phyloP scores from a whole-genome alignment of 2,888 invertebrate genomes.

The Venusia cambrica region DNA sequence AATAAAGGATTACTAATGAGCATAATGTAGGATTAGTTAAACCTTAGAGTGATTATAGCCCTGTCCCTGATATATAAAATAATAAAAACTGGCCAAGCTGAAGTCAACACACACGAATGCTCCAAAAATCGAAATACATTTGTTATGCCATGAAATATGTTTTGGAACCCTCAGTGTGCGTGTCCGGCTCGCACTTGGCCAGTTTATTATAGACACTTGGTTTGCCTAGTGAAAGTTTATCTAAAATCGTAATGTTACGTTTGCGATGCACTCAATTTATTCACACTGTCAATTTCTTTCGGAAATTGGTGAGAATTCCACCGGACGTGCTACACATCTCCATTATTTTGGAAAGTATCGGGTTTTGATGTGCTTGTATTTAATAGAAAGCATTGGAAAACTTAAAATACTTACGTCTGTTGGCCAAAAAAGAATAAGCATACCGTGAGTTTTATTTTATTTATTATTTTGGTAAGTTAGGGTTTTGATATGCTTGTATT shows the following conservation, averaged over 20 bases:
- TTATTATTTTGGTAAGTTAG: conserved; percentile 11
- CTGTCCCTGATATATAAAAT: too few relatives aligned
- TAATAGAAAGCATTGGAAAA: conserved; percentile 12
- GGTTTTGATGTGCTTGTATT: conserved; percentile 6
- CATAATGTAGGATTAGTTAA: too few relatives aligned
- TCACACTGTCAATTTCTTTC: conserved; percentile 1
- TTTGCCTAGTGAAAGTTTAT: conserved; percentile 9
- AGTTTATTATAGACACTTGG: conserved; percentile 1
- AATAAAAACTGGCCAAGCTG: too few relatives aligned
- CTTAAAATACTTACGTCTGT: conserved; percentile 3
- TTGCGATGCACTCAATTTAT: conserved; percentile 4
- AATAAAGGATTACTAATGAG: too few relatives aligned
- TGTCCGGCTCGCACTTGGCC: too few relatives aligned
- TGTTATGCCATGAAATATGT: too few relatives aligned
- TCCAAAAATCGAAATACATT: too few relatives aligned
- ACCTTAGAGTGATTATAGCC: too few relatives aligned
- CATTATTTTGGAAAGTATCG: conserved; percentile 12
- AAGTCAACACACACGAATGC: too few relatives aligned
- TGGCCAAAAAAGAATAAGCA: too few relatives aligned
- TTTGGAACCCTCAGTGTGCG: too few relatives aligned
- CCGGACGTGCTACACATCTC: conserved; percentile 7
- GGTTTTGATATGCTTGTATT: conserved; percentile 6
- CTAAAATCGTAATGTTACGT: conserved; percentile 5
- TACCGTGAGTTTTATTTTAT: too few relatives aligned
- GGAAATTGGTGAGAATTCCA: neutral